These are phyloP conservation scores for Polia nebulosa DNA, from an alignment of 2,888 invertebrate genomes.

Conservation along the genomic window DNA sequence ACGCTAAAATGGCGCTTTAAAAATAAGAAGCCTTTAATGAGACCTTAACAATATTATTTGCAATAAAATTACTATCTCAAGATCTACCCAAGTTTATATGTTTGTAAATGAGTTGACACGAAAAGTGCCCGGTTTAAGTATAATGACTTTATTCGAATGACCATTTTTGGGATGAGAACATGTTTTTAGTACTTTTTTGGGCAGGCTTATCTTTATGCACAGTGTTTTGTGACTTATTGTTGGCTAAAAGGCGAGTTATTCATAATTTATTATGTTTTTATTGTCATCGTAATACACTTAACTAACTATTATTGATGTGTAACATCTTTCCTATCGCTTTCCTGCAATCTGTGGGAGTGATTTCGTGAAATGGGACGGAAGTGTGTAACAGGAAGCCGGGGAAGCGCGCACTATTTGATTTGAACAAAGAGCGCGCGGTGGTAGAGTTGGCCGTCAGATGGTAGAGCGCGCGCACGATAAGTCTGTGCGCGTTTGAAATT, in stretches of 20 bases:
- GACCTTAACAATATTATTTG: constrained; percentile 47
- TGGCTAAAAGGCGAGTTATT: background rate
- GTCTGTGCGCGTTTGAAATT: too few relatives aligned
- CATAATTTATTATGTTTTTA: background rate
- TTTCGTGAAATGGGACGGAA: too few relatives aligned
- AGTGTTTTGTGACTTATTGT: constrained; percentile 30
- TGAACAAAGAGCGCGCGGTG: too few relatives aligned
- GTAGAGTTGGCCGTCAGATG: too few relatives aligned
- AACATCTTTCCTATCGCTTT: too few relatives aligned
- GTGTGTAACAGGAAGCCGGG: too few relatives aligned
- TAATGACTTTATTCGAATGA: constrained; percentile 45
- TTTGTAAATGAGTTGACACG: constrained; percentile 38
- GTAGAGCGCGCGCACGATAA: too few relatives aligned
- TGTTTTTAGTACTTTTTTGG: constrained; percentile 13
- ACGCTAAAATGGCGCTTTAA: constrained; percentile 42
- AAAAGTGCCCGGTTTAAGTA: constrained; percentile 38
- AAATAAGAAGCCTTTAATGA: constrained; percentile 53
- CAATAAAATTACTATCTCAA: constrained; percentile 58
- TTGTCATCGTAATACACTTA: background rate
- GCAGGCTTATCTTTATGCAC: background rate
- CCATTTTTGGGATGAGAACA: constrained; percentile 34
- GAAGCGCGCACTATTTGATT: too few relatives aligned
- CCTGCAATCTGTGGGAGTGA: too few relatives aligned
- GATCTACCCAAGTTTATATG: constrained; percentile 42
- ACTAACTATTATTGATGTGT: too few relatives aligned